phyloP scores from a whole-genome alignment of 2,797 vertebrate genomes.

The Rachycentron canadum region DNA sequence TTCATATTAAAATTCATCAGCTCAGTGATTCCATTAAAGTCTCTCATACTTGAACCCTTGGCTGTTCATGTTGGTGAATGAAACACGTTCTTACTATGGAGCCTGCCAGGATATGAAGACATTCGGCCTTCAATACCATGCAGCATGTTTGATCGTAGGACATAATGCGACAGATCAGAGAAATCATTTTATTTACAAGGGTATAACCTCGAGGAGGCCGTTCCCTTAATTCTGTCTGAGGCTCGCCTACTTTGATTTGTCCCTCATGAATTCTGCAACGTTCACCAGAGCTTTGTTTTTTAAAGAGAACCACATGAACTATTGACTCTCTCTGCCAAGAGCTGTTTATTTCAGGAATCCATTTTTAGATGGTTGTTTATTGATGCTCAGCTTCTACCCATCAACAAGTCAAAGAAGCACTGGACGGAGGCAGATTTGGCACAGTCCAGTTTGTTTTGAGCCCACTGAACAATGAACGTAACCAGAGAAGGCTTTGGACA shows the following conservation, averaged over 20 bases:
- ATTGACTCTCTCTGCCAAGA: slow-evolving; percentile 11
- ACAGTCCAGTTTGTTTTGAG: not conserved
- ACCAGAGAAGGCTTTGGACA: not conserved
- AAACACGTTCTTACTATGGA: slow-evolving; percentile 17
- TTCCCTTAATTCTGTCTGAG: slow-evolving; percentile 13
- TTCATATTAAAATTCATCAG: slow-evolving; percentile 20
- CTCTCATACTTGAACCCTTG: slow-evolving; percentile 28
- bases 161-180: slow-evolving; percentile 13
- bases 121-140: not conserved
- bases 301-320: slow-evolving; percentile 30
- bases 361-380: slow-evolving; percentile 53
- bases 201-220: not conserved
- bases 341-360: slow-evolving; percentile 40
- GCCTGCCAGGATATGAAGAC: slow-evolving; percentile 19
- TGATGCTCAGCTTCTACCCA: slow-evolving; percentile 27
- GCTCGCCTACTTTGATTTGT: slow-evolving; percentile 15
- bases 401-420: slow-evolving; percentile 20
- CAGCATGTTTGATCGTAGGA: slow-evolving; percentile 26
- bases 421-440: not conserved
- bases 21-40: slow-evolving; percentile 28
- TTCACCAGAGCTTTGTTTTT: not conserved
- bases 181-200: slow-evolving; percentile 2
- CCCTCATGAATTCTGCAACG: slow-evolving; percentile 28
- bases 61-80: slow-evolving; percentile 7
- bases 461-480: not conserved